Evolutionary conservation across 2,888 invertebrate genomes (phyloP), one percentile per base, ranked within the genome.

Genomic region (Merodon equestris): DNA sequence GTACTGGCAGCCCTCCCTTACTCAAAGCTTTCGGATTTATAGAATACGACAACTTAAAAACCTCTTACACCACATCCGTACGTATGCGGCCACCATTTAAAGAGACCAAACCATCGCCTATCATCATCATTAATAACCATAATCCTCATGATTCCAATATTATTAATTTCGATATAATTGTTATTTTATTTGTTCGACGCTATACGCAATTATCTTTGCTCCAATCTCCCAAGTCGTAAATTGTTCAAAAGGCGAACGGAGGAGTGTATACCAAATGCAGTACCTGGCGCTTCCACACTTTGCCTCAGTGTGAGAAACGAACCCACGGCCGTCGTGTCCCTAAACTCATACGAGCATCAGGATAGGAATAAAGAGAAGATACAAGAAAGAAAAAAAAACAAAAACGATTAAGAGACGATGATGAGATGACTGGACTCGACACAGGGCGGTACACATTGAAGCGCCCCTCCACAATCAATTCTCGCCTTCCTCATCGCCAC

Each of bases 361-460:
- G 15, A 47, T 60, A 40, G 50, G 15, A 48, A 38, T 27, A 18
- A 48, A 17, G 13, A 36, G 34, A 42, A 10, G 18, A 10, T 9
- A 45, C 9, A 27, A 27, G 7, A 27, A 27, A 7, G 7, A 27
- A 27, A 27, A 27, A 27, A 27, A 27, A 27, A 27, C 40, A 12
- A 64, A 58, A 50, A 58, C 36, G 40, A 44, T n/a, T 3, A 36
- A 40, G 60, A 60, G 48, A 53, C 15, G 36, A 48, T 54, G 45
- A 53, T 56, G 60, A 58, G 53, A 44, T 58, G 42, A 45, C 36
- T 67, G 74, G 56, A 44, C 36, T 67, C 68, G 56, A 44, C 79
- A 64, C n/a, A 64, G 79, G 74, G 74, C 79, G 79, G 79, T 74
- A 38, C 77, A 73, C 45, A 61, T 67, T 67, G 67, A 77, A 68